These are phyloP conservation scores for Sebastes aleutianus DNA, from an alignment of 2,797 vertebrate genomes.

Conservation along the genomic window DNA sequence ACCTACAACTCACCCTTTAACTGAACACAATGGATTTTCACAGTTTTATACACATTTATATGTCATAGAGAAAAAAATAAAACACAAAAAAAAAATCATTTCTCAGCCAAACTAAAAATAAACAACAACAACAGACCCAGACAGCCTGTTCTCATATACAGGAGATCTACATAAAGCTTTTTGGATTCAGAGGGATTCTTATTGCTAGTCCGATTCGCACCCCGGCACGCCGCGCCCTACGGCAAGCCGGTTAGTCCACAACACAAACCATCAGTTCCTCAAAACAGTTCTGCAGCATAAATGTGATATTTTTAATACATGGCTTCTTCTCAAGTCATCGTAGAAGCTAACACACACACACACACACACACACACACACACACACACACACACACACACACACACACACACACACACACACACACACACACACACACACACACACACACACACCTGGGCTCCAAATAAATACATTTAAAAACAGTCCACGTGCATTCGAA, in stretches of 20 bases:
- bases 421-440: constrained; percentile 20
- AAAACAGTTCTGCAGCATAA: constrained; percentile 81
- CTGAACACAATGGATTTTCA: constrained; percentile 94
- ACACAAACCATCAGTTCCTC: constrained; percentile 63
- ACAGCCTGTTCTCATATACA: constrained; percentile 83
- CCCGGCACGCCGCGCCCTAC: constrained; percentile 65
- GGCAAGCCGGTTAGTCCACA: constrained; percentile 54
- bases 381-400: too few relatives aligned
- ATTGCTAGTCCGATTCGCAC: constrained; percentile 82
- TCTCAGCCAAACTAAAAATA: constrained; percentile 85
- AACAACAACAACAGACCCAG: constrained; percentile 80
- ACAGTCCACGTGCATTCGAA: constrained; percentile 71
- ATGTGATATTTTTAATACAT: constrained; percentile 84
- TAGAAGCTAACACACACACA: too few relatives aligned
- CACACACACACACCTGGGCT: constrained; percentile 58
- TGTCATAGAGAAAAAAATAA: constrained; percentile 45
- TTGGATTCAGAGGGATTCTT: constrained; percentile 88
- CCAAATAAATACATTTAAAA: constrained; percentile 85
- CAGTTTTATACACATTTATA: constrained; percentile 89
- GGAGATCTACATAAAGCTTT: constrained; percentile 92
- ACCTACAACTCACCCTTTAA: constrained; percentile 94
- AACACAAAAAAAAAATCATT: constrained; percentile 72
- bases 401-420: too few relatives aligned
- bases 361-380: too few relatives aligned
- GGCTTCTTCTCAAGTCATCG: constrained; percentile 87